Base-by-base conservation (phyloP, 2,113 vertebrate genomes). In the Osmerus mordax region DNA sequence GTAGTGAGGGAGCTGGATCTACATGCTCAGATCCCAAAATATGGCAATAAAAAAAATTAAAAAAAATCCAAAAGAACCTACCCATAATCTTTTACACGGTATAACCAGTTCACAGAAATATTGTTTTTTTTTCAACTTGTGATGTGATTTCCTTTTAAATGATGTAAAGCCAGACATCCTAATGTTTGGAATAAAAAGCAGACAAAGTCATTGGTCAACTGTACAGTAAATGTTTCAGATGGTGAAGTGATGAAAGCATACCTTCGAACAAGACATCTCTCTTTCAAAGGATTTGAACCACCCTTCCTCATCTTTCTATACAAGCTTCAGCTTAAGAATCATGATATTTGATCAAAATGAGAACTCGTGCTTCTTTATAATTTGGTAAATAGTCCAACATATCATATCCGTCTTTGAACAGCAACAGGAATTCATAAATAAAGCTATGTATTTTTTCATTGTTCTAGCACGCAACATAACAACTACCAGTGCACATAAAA, bases 361-460 rank as follows among this genome's bases (percentile, higher is more conserved):
- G 18, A 41, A 65, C 14, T 65, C 36, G 28, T 65, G 14, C 36
- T 65, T 65, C n/a, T 13, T 51, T 41, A 51, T 18, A 65, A 21
- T 65, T 65, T 8, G 47, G 47, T 65, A 19, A 41, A 7, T 41
- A 19, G 9, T 23, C 64, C 15, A 47, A 65, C 36, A 51, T 65
- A 65, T 2, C 2, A 47, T 18, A 19, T 23, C 64, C 41, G 47
- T 41, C 36, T 47, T 19, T n/a, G 32, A 36, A 64, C 32, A 64
- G 60, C 23, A 64, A 65, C 61, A 63, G 36, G 1, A 51, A 65
- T 65, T 65, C n/a, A 47, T 65, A 65, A 65, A 65, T 65, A 65
- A 65, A 51, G 36, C 32, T 65, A 47, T 65, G 7, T 15, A 47
- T 51, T 47, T 65, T 65, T 65, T 8, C 32, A 65, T 65, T 65